These are phyloP conservation scores for Leptodirus hochenwartii DNA, from an alignment of 2,888 invertebrate genomes.

Conservation along the genomic window DNA sequence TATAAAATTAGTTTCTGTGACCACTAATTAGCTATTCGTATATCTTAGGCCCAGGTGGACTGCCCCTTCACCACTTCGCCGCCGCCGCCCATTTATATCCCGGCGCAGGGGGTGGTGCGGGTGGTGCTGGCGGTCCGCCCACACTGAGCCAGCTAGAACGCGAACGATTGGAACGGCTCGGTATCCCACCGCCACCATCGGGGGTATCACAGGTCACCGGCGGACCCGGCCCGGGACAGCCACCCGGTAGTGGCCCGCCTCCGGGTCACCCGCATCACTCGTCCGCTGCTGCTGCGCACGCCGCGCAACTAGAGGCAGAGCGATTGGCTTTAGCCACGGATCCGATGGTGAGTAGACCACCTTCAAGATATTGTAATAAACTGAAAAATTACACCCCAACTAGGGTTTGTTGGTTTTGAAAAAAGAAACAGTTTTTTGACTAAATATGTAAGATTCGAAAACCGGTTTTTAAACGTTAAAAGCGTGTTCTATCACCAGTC, in stretches of 20 bases:
- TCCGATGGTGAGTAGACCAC: conserved; percentile 52
- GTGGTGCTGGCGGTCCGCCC: conserved; percentile 34
- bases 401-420: neutral
- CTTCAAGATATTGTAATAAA: conserved; percentile 1
- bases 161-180: conserved; percentile 69
- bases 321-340: conserved; percentile 71
- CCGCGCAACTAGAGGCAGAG: conserved; percentile 56
- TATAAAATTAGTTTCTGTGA: too few species aligned
- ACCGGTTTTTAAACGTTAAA: neutral
- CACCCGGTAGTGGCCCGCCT: conserved; percentile 32
- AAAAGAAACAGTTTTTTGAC: too few species aligned
- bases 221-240: conserved; percentile 34
- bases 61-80: conserved; percentile 44
- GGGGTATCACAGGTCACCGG: too few species aligned
- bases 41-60: conserved; percentile 16
- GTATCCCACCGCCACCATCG: conserved; percentile 48
- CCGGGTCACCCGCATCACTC: conserved; percentile 34
- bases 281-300: conserved; percentile 16
- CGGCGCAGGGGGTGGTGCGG: conserved; percentile 33
- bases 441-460: too few species aligned
- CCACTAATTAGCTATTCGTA: too few species aligned
- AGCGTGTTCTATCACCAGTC: too few species aligned
- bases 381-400: conserved; percentile 3
- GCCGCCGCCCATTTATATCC: conserved; percentile 52
- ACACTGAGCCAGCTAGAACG: conserved; percentile 65